Base-by-base conservation (phyloP, 2,113 vertebrate species). In the Microcebus lehilahytsara region DNA sequence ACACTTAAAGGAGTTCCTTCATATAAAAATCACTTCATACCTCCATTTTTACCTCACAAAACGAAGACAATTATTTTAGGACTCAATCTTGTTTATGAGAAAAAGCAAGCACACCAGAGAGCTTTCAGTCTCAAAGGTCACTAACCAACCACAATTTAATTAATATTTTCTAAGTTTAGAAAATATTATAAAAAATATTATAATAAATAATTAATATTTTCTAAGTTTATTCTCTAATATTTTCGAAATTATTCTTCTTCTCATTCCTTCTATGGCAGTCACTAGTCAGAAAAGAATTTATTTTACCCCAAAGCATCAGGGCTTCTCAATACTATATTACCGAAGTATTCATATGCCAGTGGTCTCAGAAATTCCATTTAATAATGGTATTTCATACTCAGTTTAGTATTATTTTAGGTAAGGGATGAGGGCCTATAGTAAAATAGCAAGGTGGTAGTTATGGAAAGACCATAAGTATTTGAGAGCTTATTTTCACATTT, bases 261-360 rank as follows among this genome's bases (percentile, higher is more conserved):
- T 72, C 12, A 53, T 14, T 74, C 13, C 42, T 62, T 85, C 9
- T 37, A 32, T 25, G 7, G 37, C 0, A 51, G 19, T 88, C 30
- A 34, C 58, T 56, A 95, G 23, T 46, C 10, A 92, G 86, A 69
- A 97, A 84, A 91, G 7, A 51, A 87, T 87, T 84, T 62, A 87
- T 96, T 49, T 80, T 40, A 10, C n/a, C 17, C 58, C 7, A 67
- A 90, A 62, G n/a, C 60, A 40, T 49, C 34, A 71, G 3, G 19
- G 19, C 9, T 75, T 91, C 75, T n/a, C 8, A 85, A 27, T 56
- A 96, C 20, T 53, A 71, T 37, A 27, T 83, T 66, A 94, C n/a
- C n/a, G n/a, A n/a, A 62, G 8, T 30, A 78, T 86, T 85, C 58
- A 72, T n/a, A 66, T 67, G 23, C n/a, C 62, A 64, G 32, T 6